Evolutionary conservation across 2,888 invertebrate species (phyloP).

Genomic region (Zaprionus lineosus): DNA sequence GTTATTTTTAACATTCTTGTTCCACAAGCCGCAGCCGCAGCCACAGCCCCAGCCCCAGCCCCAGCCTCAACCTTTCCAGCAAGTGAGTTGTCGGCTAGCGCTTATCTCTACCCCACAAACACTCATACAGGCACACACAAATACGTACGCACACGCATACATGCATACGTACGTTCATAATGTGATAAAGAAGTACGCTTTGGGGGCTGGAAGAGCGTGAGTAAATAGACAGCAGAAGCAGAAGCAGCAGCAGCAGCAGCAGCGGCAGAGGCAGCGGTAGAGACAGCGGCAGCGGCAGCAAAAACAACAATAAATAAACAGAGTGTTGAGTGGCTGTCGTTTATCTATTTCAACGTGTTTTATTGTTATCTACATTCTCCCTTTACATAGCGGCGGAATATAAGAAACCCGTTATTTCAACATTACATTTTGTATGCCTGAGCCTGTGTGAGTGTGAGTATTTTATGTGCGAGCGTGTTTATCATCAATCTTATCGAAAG

Average conservation of each 20-base stretch:
- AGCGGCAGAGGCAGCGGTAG: conserved; percentile 6
- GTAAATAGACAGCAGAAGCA: conserved; percentile 33
- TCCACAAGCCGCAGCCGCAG: too few species aligned
- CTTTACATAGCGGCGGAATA: conserved; percentile 24
- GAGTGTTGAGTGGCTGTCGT: conserved; percentile 32
- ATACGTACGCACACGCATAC: neutral
- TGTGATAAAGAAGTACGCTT: conserved; percentile 55
- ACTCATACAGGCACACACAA: neutral
- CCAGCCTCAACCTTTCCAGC: conserved; percentile 9
- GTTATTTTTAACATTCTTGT: conserved; percentile 42
- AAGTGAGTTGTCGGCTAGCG: conserved; percentile 41
- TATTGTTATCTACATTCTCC: conserved; percentile 26
- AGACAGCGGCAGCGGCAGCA: conserved; percentile 9
- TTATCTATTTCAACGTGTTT: conserved; percentile 53
- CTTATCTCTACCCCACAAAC: conserved; percentile 50
- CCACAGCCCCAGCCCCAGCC: too few species aligned
- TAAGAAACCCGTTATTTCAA: conserved; percentile 45
- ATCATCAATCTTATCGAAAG: conserved; percentile 44
- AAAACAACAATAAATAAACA: neutral
- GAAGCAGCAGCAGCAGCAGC: conserved; percentile 16
- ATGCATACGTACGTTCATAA: neutral
- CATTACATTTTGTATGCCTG: conserved; percentile 16
- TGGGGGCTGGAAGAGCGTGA: conserved; percentile 27
- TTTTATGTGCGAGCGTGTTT: too few species aligned
- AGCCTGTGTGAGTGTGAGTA: conserved; percentile 2